Evolutionary conservation across 2,797 vertebrate genomes (phyloP).

Genomic region (Notoglanidium macrostoma): DNA sequence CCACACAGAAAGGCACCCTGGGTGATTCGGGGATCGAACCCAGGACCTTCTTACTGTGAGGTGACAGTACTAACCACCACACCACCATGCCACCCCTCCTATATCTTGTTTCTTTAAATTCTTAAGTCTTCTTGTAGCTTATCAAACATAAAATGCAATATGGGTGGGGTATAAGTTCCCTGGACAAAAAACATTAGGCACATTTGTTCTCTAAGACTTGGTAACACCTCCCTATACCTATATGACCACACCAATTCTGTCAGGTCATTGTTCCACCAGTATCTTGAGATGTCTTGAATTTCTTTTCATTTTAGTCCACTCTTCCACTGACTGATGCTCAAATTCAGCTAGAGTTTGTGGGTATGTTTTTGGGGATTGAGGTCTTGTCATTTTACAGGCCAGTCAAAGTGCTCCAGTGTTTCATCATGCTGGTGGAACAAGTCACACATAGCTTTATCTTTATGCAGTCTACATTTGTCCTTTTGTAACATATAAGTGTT

Average conservation of each 20-base stretch:
- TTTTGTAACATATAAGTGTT: not conserved
- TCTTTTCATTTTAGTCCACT: not conserved
- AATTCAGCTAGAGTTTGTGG: not conserved
- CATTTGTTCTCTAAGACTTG: not conserved
- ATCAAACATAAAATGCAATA: not conserved
- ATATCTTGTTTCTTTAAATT: not conserved
- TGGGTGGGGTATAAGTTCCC: not conserved
- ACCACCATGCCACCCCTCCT: no score
- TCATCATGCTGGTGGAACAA: not conserved
- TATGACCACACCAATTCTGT: not conserved
- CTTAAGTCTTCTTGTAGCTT: not conserved
- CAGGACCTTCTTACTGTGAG: no score
- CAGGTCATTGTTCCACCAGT: not conserved
- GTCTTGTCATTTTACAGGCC: constrained; percentile 1
- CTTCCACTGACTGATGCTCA: not conserved
- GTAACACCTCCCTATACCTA: not conserved
- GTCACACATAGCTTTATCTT: not conserved
- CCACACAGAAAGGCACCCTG: no score
- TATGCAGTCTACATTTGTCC: not conserved
- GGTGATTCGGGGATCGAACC: no score
- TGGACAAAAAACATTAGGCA: not conserved
- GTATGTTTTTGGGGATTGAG: not conserved
- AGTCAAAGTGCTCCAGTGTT: not conserved
- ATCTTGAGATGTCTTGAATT: not conserved
- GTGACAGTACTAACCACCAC: no score